These are phyloP conservation scores for Limonius californicus DNA, from an alignment of 1,140 invertebrate species.

Conservation along the genomic window DNA sequence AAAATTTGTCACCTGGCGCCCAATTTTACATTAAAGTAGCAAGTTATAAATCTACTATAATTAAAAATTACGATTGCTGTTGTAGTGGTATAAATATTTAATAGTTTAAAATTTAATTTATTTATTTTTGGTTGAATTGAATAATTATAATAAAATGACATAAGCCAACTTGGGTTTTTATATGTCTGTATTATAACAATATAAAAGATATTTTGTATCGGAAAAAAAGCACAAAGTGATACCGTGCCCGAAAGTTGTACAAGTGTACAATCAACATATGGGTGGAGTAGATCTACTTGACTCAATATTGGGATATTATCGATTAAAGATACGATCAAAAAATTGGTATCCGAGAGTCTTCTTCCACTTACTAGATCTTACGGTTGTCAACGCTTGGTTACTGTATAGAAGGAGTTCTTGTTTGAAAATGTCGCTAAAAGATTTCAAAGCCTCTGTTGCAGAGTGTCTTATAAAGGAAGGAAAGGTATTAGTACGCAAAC, in stretches of 20 bases:
- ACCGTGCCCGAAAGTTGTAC: conserved; percentile 32
- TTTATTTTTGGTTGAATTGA: too few relatives aligned
- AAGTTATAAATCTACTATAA: too few relatives aligned
- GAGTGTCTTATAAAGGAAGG: background rate
- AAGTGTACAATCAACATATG: conserved; percentile 39
- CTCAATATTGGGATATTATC: conserved; percentile 20
- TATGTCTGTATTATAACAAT: too few relatives aligned
- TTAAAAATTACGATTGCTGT: too few relatives aligned
- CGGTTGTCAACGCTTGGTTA: conserved; percentile 26
- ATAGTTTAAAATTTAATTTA: too few relatives aligned
- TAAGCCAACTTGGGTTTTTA: too few relatives aligned
- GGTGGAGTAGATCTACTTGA: conserved; percentile 29
- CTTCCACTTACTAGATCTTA: too few relatives aligned
- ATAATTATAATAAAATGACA: too few relatives aligned
- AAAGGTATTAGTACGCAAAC: background rate
- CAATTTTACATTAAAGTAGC: too few relatives aligned
- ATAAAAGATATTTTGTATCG: too few relatives aligned
- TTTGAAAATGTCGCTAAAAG: conserved; percentile 31
- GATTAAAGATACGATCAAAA: conserved; percentile 27
- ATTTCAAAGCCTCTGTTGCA: conserved; percentile 3
- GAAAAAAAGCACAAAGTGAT: conserved; percentile 24
- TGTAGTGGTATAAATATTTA: too few relatives aligned
- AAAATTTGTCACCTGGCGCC: too few relatives aligned
- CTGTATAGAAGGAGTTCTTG: conserved; percentile 29
- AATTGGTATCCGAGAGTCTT: conserved; percentile 33